A percentile compares a stretch with the other conserved stretches of the same genome.
Evolutionary conservation across 2,113 vertebrate species (phyloP).

Genomic region (Myodes glareolus): DNA sequence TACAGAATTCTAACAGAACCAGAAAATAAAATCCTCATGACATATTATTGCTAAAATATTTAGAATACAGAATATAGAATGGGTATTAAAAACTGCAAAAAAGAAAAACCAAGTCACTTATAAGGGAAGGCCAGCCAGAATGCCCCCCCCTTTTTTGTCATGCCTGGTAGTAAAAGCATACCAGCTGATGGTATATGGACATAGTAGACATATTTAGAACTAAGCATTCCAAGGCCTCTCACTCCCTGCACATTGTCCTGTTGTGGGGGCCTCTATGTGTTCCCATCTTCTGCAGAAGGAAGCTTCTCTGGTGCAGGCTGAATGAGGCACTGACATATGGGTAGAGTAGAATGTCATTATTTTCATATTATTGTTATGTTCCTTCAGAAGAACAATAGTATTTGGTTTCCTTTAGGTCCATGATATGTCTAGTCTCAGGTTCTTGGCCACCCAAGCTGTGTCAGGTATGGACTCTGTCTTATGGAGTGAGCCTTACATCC

Average conservation of each 20-base stretch:
- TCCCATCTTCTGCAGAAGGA: not conserved
- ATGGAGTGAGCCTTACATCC: not conserved
- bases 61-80: not conserved
- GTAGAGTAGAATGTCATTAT: not conserved
- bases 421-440: not conserved
- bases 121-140: not conserved
- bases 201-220: not conserved
- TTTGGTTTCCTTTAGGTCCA: not conserved
- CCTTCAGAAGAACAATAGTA: not conserved
- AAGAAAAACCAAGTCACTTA: not conserved
- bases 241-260: not conserved
- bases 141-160: too few species aligned
- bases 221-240: not conserved
- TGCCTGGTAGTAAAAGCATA: not conserved
- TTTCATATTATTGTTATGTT: not conserved
- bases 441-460: not conserved
- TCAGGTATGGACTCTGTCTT: not conserved
- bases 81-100: not conserved
- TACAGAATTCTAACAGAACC: not conserved
- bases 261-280: not conserved
- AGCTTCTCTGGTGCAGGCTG: not conserved
- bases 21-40: not conserved
- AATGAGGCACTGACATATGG: not conserved
- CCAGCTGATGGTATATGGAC: not conserved
- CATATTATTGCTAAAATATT: not conserved